Conservation (phyloP, 2,113 vertebrate genomes). For the Oncorhynchus keta region DNA sequence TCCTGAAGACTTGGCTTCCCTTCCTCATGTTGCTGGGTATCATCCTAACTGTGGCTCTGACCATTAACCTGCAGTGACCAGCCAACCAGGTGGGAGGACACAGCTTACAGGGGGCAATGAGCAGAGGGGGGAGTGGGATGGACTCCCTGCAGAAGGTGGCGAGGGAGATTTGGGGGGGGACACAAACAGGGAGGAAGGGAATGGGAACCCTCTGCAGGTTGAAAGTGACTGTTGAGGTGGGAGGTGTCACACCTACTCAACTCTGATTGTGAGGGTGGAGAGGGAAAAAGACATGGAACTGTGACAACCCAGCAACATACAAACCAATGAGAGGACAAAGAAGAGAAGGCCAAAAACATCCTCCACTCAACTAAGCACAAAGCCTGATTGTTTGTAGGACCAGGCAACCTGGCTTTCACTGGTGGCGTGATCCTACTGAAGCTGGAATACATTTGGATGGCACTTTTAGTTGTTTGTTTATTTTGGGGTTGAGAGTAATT, state of each 20-base stretch:
- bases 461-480: conserved; percentile 14
- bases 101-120: neutral
- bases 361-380: conserved; percentile 2
- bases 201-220: too few relatives aligned
- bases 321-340: conserved; percentile 1
- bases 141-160: conserved; percentile 23
- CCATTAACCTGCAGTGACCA: conserved; percentile 86
- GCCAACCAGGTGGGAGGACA: conserved; percentile 7
- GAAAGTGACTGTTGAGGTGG: neutral
- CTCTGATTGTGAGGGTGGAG: neutral
- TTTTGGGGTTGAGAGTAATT: neutral
- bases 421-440: conserved; percentile 11
- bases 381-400: conserved; percentile 14
- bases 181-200: too few relatives aligned
- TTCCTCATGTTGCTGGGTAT: conserved; percentile 83
- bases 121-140: neutral
- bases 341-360: conserved; percentile 4
- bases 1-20: conserved; percentile 97
- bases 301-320: conserved; percentile 8
- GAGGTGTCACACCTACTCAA: neutral
- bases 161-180: neutral
- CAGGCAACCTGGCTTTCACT: neutral
- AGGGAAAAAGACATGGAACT: neutral
- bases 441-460: conserved; percentile 9
- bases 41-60: conserved; percentile 79